Percentiles rank a stretch among this genome's conserved stretches.
Evolutionary conservation across 2,888 invertebrate genomes (phyloP).

Genomic region (Aproaerema taeniolella): DNA sequence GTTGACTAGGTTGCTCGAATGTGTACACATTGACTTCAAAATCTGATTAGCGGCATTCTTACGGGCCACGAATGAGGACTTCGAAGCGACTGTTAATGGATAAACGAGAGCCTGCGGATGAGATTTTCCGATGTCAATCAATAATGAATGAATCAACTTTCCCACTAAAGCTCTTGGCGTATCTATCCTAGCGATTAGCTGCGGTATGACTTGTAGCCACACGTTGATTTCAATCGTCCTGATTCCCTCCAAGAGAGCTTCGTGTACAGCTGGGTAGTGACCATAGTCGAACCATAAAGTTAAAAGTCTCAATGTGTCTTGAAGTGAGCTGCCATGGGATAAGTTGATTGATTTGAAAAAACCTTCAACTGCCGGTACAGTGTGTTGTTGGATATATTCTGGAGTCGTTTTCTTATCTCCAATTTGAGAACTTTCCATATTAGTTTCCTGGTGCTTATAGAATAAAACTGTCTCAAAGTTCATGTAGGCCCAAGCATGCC

Average conservation of each 20-base stretch:
- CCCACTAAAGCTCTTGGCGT: constrained; percentile 93
- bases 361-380: constrained; percentile 95
- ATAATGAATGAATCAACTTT: constrained; percentile 92
- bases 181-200: constrained; percentile 98
- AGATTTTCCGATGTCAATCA: constrained; percentile 97
- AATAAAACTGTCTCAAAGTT: constrained; percentile 95
- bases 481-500: constrained; percentile 99
- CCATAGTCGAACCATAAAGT: constrained; percentile 99
- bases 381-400: constrained; percentile 85
- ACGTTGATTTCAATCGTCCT: constrained; percentile 97
- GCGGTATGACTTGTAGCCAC: constrained; percentile 99
- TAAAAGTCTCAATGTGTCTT: constrained; percentile 95
- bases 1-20: constrained; percentile 92
- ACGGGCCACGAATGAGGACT: constrained; percentile 90
- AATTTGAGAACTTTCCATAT: constrained; percentile 31
- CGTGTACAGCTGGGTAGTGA: constrained; percentile 94
- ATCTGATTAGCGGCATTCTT: constrained; percentile 96
- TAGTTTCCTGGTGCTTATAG: constrained; percentile 71
- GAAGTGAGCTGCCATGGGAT: constrained; percentile 94
- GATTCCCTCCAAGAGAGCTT: constrained; percentile 94
- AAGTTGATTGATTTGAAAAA: constrained; percentile 97
- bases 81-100: constrained; percentile 97
- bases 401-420: constrained; percentile 44
- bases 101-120: constrained; percentile 99
- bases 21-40: constrained; percentile 96